These are phyloP conservation scores for Papilio protenor DNA, from an alignment of 2,888 invertebrate genomes.

Conservation along the genomic window DNA sequence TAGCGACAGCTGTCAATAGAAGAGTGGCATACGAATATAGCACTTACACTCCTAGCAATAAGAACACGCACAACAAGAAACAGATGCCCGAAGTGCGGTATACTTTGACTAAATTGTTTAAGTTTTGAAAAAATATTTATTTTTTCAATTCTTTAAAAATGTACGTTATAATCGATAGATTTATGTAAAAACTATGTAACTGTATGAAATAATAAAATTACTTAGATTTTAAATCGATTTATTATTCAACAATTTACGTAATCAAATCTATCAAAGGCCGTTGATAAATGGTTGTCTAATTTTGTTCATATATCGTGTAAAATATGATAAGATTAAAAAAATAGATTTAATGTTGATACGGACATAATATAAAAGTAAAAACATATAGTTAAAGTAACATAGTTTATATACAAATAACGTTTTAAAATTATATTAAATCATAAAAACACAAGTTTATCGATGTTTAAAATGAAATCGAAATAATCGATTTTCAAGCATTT, in stretches of 20 bases:
- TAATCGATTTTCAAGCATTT: not conserved
- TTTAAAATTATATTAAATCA: not conserved
- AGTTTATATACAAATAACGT: not conserved
- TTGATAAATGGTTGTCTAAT: conserved; percentile 1
- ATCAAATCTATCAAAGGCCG: not conserved
- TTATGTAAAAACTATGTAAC: not conserved
- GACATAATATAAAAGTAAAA: not conserved
- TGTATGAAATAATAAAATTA: not conserved
- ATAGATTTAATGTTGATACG: not conserved
- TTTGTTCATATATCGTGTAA: not conserved
- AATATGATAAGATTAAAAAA: not conserved
- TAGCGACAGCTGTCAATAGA: conserved; percentile 62
- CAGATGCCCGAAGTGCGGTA: conserved; percentile 70
- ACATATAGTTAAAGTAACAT: too few species aligned
- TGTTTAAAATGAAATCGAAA: not conserved
- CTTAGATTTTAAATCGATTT: not conserved
- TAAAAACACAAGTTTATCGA: not conserved
- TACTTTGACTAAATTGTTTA: conserved; percentile 66
- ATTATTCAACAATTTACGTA: not conserved
- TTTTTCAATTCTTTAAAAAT: too few species aligned
- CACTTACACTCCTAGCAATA: conserved; percentile 55
- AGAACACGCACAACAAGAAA: conserved; percentile 59
- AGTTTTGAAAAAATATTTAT: conserved; percentile 45
- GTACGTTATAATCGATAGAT: not conserved
- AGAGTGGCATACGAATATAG: conserved; percentile 58